phyloP scores from a whole-genome alignment of 2,113 vertebrate genomes.

The Nansenia antarctica region DNA sequence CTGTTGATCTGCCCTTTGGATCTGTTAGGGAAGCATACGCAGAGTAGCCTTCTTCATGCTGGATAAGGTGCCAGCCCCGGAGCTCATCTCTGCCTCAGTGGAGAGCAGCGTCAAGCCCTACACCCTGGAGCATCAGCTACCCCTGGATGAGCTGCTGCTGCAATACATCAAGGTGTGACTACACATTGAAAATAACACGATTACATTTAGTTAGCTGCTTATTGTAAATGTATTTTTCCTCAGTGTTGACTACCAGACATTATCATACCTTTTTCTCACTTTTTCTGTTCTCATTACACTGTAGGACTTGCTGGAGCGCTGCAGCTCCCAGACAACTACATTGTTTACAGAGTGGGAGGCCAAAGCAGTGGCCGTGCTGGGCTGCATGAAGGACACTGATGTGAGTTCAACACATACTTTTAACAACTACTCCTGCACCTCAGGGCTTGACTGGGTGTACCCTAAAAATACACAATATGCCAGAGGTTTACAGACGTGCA shows the following conservation, averaged over 20 bases:
- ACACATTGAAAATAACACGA: background rate
- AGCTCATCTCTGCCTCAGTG: slow-evolving; percentile 83
- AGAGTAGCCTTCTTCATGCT: slow-evolving; percentile 93
- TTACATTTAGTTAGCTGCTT: background rate
- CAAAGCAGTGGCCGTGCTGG: slow-evolving; percentile 89
- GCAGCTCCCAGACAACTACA: slow-evolving; percentile 83
- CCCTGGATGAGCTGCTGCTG: slow-evolving; percentile 86
- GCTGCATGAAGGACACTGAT: slow-evolving; percentile 85
- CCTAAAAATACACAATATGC: too few relatives aligned
- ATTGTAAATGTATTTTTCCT: background rate
- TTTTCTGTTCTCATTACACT: background rate
- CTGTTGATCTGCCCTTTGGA: background rate
- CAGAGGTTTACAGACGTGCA: too few relatives aligned
- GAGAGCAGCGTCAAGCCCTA: slow-evolving; percentile 85
- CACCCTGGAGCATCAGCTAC: slow-evolving; percentile 79
- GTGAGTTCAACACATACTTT: slow-evolving; percentile 74
- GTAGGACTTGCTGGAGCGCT: slow-evolving; percentile 89
- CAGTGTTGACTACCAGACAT: slow-evolving; percentile 1
- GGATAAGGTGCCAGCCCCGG: slow-evolving; percentile 90
- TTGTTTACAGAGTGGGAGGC: slow-evolving; percentile 95
- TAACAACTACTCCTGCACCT: background rate
- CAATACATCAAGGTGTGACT: slow-evolving; percentile 90
- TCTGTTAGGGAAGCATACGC: slow-evolving; percentile 79
- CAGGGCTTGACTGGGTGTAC: too few relatives aligned
- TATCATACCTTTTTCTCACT: background rate